A percentile compares a stretch with the other conserved stretches of the same genome.
Evolutionary conservation across 1,140 invertebrate species (phyloP).

Genomic region (Heliconius hewitsoni): DNA sequence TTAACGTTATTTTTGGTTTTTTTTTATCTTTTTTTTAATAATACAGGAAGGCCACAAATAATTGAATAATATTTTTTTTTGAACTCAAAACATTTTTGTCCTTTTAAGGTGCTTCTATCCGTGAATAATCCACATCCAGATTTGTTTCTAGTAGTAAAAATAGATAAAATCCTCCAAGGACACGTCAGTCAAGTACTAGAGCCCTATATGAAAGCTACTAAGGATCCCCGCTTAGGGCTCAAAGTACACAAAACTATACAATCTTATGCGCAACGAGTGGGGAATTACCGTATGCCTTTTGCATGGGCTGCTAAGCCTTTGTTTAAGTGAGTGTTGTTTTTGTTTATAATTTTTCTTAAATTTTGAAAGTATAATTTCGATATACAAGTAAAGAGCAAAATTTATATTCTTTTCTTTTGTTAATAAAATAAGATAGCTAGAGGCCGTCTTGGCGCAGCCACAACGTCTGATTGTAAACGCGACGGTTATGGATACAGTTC

Average conservation of each 20-base stretch:
- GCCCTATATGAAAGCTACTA: conserved; percentile 91
- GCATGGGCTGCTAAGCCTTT: conserved; percentile 95
- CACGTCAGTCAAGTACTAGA: conserved; percentile 92
- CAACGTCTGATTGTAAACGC: too few relatives aligned
- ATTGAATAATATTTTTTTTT: too few relatives aligned
- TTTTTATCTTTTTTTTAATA: too few relatives aligned
- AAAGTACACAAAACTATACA: conserved; percentile 93
- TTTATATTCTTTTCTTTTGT: too few relatives aligned
- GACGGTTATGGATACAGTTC: too few relatives aligned
- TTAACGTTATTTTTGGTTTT: too few relatives aligned
- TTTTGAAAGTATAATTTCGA: too few relatives aligned
- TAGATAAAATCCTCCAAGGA: conserved; percentile 96
- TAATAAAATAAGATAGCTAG: too few relatives aligned
- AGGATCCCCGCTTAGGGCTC: conserved; percentile 88
- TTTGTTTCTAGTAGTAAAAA: conserved; percentile 93
- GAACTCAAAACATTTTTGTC: background rate
- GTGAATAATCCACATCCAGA: conserved; percentile 72
- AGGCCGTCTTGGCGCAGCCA: too few relatives aligned
- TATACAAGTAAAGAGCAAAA: too few relatives aligned
- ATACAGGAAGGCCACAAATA: too few relatives aligned
- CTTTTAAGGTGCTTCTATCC: background rate
- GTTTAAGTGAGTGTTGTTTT: conserved; percentile 82
- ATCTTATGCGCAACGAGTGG: conserved; percentile 90
- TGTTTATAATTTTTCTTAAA: too few relatives aligned
- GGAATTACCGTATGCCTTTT: conserved; percentile 96